Conservation (phyloP, 2,888 invertebrate genomes). For the Protonemura montana region DNA sequence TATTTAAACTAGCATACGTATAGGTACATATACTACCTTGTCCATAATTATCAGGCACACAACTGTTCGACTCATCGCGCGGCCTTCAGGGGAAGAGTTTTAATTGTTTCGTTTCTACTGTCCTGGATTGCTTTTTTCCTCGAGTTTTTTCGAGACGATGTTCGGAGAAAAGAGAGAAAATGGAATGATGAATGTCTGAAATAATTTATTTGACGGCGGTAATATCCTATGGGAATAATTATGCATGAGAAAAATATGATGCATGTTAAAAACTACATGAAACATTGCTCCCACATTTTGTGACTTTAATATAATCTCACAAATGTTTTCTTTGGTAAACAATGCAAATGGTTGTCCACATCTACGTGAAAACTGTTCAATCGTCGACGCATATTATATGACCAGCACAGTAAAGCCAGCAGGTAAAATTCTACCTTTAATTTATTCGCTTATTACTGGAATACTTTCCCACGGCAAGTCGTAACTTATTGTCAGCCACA, state of each 20-base stretch:
- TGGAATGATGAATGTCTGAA: constrained; percentile 29
- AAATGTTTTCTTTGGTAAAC: neutral
- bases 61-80: neutral
- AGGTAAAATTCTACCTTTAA: neutral
- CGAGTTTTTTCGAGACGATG: neutral
- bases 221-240: constrained; percentile 23
- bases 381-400: neutral
- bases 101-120: constrained; percentile 26
- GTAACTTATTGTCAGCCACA: neutral
- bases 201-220: constrained; percentile 38
- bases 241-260: constrained; percentile 31
- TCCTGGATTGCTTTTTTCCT: neutral
- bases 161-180: constrained; percentile 28
- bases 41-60: constrained; percentile 2
- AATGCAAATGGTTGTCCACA: neutral
- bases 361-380: neutral
- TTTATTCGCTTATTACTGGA: neutral
- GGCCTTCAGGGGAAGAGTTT: neutral
- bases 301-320: neutral
- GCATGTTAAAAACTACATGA: neutral
- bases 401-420: neutral
- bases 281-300: constrained; percentile 13
- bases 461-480: neutral
- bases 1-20: constrained; percentile 35
- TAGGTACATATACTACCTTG: constrained; percentile 7